Conservation (phyloP, 2,797 vertebrate genomes). For the Myiotriccus ornatus region DNA sequence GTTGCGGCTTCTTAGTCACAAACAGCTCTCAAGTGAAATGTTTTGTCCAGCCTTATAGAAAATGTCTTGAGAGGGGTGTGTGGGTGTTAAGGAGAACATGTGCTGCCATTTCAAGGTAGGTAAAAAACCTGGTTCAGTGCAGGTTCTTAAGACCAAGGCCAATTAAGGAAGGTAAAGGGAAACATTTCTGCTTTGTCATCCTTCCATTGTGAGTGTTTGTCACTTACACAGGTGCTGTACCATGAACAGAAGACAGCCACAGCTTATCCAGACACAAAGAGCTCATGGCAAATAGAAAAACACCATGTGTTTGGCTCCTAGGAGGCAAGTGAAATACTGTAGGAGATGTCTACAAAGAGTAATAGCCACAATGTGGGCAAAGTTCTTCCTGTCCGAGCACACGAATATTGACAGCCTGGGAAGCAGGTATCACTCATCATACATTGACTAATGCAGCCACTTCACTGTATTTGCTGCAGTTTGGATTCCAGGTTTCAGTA, state of each 20-base stretch:
- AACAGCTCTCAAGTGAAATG: neutral
- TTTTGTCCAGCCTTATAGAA: neutral
- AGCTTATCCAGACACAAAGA: neutral
- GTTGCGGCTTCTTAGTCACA: neutral
- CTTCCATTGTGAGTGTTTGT: neutral
- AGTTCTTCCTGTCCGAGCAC: neutral
- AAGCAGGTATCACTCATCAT: neutral
- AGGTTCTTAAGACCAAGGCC: neutral
- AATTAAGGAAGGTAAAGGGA: neutral
- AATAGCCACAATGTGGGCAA: neutral
- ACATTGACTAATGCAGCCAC: neutral
- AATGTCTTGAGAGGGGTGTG: neutral
- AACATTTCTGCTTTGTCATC: neutral
- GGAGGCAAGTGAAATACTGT: neutral
- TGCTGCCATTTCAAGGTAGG: neutral
- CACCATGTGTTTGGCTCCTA: neutral
- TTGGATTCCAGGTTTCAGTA: neutral
- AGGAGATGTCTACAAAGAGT: neutral
- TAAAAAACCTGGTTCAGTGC: neutral
- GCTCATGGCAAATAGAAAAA: neutral
- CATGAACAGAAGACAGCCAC: neutral
- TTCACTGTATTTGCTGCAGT: neutral
- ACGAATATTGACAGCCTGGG: neutral
- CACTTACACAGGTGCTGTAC: fast-evolving
- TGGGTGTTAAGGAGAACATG: neutral